Evolutionary conservation across 2,888 invertebrate genomes (phyloP).

Genomic region (Glaucopsyche alexis): DNA sequence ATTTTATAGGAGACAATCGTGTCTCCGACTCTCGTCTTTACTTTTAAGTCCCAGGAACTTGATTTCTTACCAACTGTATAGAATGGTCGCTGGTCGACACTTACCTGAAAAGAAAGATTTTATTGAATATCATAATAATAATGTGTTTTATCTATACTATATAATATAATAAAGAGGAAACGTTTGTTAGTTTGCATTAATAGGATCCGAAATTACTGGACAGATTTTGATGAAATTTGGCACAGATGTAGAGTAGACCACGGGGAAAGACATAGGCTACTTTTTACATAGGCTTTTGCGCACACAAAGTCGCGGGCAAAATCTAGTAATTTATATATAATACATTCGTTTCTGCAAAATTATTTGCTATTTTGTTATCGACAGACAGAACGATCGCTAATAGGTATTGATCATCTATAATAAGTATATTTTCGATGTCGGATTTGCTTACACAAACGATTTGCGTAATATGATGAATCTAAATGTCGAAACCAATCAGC

Average conservation of each 20-base stretch:
- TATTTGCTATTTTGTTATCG: neutral
- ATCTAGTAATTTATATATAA: too few relatives aligned
- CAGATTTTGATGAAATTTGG: too few relatives aligned
- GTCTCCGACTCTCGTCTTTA: neutral
- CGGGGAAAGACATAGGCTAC: too few relatives aligned
- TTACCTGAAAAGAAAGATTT: constrained; percentile 13
- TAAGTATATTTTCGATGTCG: neutral
- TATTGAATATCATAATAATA: neutral
- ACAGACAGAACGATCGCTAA: neutral
- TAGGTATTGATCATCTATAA: neutral
- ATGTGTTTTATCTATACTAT: too few relatives aligned
- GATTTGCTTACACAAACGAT: constrained; percentile 14
- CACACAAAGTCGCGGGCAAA: too few relatives aligned
- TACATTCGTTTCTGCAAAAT: neutral
- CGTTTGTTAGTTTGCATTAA: too few relatives aligned
- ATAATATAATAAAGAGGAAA: too few relatives aligned
- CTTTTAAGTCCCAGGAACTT: neutral
- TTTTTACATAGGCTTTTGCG: too few relatives aligned
- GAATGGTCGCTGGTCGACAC: neutral
- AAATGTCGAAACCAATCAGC: constrained; percentile 26
- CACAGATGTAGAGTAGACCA: too few relatives aligned
- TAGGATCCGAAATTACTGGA: too few relatives aligned
- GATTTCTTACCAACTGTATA: neutral
- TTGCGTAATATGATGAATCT: constrained; percentile 4
- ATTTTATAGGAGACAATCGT: neutral